Evolutionary conservation across 2,797 vertebrate species (phyloP), one percentile per base, ranked within the genome.

Genomic region (Leptatherina wallacei): DNA sequence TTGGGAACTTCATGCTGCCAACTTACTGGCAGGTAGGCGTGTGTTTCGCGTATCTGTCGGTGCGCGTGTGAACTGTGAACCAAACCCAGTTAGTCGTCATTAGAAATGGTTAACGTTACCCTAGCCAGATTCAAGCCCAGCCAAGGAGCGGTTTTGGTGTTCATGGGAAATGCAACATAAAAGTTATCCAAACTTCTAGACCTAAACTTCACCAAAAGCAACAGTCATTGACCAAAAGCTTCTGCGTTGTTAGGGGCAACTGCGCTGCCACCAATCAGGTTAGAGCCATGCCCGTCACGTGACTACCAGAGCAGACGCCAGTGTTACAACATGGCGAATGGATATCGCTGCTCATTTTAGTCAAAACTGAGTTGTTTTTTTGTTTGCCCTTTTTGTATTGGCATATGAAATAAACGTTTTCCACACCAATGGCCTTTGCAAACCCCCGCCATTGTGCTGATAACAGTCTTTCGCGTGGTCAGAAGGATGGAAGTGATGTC

Each of bases 231-330:
- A 27, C 24, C 11, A 14, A 78, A 88, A 85, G 94, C 93, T 83
- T 95, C 80, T 54, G 22, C 40, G 93, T 95, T 91, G 93, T 86
- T 71, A 89, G 27, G 80, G 88, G 89, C 88, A 92, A 95, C 94
- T 1, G 22, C 13, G 2, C 22, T 30, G 56, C 54, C 2, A 7
- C 94, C 94, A 95, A 94, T 89, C 85, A 77, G 65, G 67, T 0
- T 0, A 3, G 0, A 32, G 61, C 8, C 2, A 1, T 0, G 0
- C 0, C 18, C 1, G 32, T 89, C 94, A 95, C 88, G 66, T 94
- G 95, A 49, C 20, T 1, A 1, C 9, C 14, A 0, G 6, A 5
- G 22, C 54, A 4, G 42, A 20, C 79, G 64, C 78, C 78, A 10
- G 56, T 52, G 61, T 4, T n/a, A 33, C 83, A 93, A 93, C 66